A percentile compares a stretch with the other conserved stretches of the same genome.
phyloP scores from a whole-genome alignment of 2,113 vertebrate species.

The Chunga burmeisteri region DNA sequence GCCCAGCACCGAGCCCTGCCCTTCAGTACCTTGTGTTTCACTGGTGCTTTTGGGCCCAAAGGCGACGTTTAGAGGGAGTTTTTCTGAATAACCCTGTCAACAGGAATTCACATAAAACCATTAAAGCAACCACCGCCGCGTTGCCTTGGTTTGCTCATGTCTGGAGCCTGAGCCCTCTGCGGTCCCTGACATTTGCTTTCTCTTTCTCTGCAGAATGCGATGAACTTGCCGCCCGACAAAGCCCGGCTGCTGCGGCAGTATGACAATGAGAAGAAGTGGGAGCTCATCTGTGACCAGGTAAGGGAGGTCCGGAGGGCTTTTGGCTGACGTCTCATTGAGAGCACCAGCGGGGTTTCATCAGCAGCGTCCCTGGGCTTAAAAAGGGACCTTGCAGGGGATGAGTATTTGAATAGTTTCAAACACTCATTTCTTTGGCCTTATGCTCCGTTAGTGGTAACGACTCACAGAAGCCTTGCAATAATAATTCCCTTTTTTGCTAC shows the following conservation, averaged over 20 bases:
- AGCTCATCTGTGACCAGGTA: constrained; percentile 98
- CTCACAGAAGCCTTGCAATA: neutral
- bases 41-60: neutral
- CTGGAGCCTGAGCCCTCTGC: neutral
- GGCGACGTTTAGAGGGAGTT: neutral
- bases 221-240: constrained; percentile 99
- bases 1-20: neutral
- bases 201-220: constrained; percentile 85
- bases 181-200: neutral
- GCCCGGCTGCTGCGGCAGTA: constrained; percentile 94
- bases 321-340: neutral
- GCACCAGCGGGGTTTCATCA: neutral
- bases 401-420: accelerated
- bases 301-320: neutral
- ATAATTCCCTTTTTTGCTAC: neutral
- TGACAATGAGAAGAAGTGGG: constrained; percentile 99
- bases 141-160: neutral
- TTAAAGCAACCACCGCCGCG: neutral
- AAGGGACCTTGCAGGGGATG: neutral
- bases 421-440: accelerated
- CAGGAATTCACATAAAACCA: neutral
- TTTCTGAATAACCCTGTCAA: neutral
- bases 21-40: neutral
- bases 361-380: neutral
- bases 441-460: neutral